A percentile compares a stretch with the other conserved stretches of the same genome.
phyloP scores from a whole-genome alignment of 92 coral and sea anemone genomes.

The Umimayanthus kanabou region DNA sequence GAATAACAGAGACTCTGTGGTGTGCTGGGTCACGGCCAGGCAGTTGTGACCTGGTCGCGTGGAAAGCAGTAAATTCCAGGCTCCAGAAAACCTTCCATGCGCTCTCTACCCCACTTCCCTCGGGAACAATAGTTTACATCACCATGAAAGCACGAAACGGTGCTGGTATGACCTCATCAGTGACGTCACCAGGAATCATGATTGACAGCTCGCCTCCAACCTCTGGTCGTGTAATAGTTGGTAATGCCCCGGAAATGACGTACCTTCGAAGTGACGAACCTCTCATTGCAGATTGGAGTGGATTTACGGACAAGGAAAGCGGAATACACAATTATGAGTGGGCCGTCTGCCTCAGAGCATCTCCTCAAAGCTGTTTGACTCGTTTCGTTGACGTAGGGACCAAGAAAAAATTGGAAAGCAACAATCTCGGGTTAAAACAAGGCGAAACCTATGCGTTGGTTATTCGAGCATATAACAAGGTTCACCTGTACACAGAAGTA shows the following conservation, averaged over 20 bases:
- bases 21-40: conserved; percentile 67
- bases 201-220: conserved; percentile 81
- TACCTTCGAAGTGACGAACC: conserved; percentile 65
- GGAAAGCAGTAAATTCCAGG: conserved; percentile 51
- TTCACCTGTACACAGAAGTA: conserved; percentile 64
- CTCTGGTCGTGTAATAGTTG: conserved; percentile 67
- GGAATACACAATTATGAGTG: conserved; percentile 77
- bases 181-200: conserved; percentile 59
- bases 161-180: conserved; percentile 67
- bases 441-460: conserved; percentile 72
- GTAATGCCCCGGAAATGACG: conserved; percentile 56
- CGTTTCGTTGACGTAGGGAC: conserved; percentile 65
- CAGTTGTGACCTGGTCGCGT: conserved; percentile 59
- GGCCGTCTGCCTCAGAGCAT: conserved; percentile 69
- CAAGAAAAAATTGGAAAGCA: conserved; percentile 50
- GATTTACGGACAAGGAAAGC: conserved; percentile 84
- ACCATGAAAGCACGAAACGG: conserved; percentile 74
- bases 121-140: conserved; percentile 67
- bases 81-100: conserved; percentile 22
- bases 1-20: conserved; percentile 54
- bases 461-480: conserved; percentile 84
- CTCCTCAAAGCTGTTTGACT: conserved; percentile 63
- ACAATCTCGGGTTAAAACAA: conserved; percentile 72
- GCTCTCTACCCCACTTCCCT: conserved; percentile 60
- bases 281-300: conserved; percentile 73